Conservation (phyloP, 2,113 vertebrate genomes). For the Anseranas semipalmata region DNA sequence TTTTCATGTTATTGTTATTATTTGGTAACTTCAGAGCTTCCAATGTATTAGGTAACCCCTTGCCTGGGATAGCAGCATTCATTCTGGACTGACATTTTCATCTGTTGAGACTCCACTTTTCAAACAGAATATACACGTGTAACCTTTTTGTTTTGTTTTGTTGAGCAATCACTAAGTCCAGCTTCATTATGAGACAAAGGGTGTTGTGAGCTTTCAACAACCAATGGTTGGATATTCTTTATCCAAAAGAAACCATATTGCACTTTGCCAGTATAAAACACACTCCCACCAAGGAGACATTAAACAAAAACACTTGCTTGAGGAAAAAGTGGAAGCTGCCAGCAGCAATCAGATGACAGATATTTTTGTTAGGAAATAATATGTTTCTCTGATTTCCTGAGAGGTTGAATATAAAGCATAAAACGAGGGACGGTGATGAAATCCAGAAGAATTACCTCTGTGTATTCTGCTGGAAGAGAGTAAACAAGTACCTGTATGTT, state of each 20-base stretch:
- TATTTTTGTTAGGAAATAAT: slow-evolving; percentile 63
- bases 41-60: background rate
- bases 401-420: slow-evolving; percentile 27
- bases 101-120: background rate
- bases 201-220: background rate
- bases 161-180: background rate
- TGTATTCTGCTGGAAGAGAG: slow-evolving; percentile 63
- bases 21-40: background rate
- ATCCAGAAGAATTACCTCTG: slow-evolving; percentile 65
- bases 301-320: background rate
- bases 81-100: background rate
- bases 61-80: background rate
- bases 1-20: background rate
- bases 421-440: slow-evolving; percentile 66
- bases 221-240: background rate
- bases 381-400: slow-evolving; percentile 50
- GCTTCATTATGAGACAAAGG: background rate
- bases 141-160: too few species aligned
- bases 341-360: slow-evolving; percentile 27
- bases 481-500: slow-evolving; percentile 68
- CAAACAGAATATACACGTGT: background rate
- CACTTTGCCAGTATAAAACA: background rate
- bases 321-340: background rate
- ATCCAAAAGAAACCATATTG: background rate
- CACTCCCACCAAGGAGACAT: background rate